A percentile compares a stretch with the other conserved stretches of the same genome.
phyloP scores from a whole-genome alignment of 2,797 vertebrate species.

The Coregonus ussuriensis region DNA sequence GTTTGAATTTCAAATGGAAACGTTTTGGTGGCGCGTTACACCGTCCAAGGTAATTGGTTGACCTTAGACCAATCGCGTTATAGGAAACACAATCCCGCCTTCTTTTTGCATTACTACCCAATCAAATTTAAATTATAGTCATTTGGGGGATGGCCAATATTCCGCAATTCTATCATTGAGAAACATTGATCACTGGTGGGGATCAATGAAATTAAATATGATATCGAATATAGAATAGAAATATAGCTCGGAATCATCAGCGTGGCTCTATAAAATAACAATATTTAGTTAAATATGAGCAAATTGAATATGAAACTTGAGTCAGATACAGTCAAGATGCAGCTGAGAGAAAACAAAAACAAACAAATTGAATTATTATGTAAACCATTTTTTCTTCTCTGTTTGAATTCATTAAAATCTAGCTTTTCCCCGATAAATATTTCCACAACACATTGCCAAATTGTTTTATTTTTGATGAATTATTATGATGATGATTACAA shows the following conservation, averaged over 20 bases:
- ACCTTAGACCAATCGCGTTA: conserved; percentile 1
- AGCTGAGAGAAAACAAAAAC: no score
- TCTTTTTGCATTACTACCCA: neutral
- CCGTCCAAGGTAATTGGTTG: conserved; percentile 57
- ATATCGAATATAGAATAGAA: neutral
- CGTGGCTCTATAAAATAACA: no score
- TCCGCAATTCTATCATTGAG: neutral
- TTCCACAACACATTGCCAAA: no score
- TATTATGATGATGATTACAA: no score
- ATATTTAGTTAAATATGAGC: no score
- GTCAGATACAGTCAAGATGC: no score
- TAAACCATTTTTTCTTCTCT: no score
- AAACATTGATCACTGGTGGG: neutral
- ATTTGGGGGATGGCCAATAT: neutral
- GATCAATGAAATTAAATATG: neutral
- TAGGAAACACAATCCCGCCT: neutral
- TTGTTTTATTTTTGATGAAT: no score
- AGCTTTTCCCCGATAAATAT: no score
- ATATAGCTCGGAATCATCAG: neutral
- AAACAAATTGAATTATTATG: no score
- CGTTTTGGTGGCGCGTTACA: conserved; percentile 45
- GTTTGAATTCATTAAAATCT: no score
- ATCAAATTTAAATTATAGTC: neutral
- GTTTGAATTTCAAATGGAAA: conserved; percentile 74
- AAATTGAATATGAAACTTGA: no score